Percentiles rank a stretch among this genome's conserved stretches.
phyloP scores from a whole-genome alignment of 2,113 vertebrate species.

The Gadus macrocephalus region DNA sequence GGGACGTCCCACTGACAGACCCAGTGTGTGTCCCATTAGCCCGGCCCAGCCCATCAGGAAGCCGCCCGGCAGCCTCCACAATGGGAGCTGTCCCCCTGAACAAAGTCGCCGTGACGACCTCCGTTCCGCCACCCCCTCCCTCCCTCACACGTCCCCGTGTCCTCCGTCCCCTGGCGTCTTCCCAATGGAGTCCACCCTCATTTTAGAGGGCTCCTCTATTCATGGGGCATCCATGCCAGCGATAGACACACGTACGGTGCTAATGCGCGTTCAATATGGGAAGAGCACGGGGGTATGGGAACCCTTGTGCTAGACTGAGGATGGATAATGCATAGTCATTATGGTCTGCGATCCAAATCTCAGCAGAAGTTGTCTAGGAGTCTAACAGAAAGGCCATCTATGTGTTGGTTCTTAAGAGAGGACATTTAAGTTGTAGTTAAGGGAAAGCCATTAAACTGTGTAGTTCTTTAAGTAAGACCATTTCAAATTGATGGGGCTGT shows the following conservation, averaged over 20 bases:
- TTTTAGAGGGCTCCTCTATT: slow-evolving; percentile 64
- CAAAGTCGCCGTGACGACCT: slow-evolving; percentile 76
- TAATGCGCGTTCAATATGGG: slow-evolving; percentile 33
- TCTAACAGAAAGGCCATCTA: too few relatives aligned
- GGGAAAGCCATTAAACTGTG: too few relatives aligned
- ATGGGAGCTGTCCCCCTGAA: slow-evolving; percentile 48
- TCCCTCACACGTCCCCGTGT: neutral
- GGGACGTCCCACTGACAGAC: slow-evolving; percentile 62
- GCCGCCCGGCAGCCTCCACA: slow-evolving; percentile 59
- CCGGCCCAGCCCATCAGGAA: slow-evolving; percentile 37
- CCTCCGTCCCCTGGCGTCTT: slow-evolving; percentile 37
- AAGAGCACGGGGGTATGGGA: slow-evolving; percentile 5
- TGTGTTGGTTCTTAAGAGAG: too few relatives aligned
- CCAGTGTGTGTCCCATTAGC: slow-evolving; percentile 72
- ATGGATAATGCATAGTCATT: too few relatives aligned
- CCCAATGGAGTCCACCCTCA: slow-evolving; percentile 29
- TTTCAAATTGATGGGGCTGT: too few relatives aligned
- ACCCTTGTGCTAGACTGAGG: too few relatives aligned
- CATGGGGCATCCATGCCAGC: slow-evolving; percentile 65
- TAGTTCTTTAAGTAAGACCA: too few relatives aligned
- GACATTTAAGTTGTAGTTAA: too few relatives aligned
- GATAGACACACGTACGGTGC: slow-evolving; percentile 27
- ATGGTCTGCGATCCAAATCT: too few relatives aligned
- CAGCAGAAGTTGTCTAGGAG: too few relatives aligned
- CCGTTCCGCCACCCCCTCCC: slow-evolving; percentile 23